phyloP scores from a whole-genome alignment of 2,888 invertebrate species.

The Cryptocheilus praepositus region DNA sequence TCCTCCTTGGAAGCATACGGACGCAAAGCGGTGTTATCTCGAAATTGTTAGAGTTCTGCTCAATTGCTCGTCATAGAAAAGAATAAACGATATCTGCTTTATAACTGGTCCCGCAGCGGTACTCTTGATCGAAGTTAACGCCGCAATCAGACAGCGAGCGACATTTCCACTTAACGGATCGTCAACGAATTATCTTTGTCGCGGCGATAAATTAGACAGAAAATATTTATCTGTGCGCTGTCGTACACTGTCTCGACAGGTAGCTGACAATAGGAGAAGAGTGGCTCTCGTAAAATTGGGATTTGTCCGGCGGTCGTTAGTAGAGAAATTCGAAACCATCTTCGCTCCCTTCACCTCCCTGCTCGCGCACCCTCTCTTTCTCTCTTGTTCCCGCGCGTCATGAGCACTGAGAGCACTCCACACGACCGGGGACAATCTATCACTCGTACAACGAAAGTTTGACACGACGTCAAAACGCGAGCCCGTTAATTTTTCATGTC shows the following conservation, averaged over 20 bases:
- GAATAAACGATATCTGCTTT: background rate
- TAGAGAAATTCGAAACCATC: constrained; percentile 44
- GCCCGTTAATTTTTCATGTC: constrained; percentile 70
- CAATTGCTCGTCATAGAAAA: background rate
- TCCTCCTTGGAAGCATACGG: constrained; percentile 17
- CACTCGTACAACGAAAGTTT: constrained; percentile 67
- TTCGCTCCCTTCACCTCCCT: constrained; percentile 16
- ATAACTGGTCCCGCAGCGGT: too few relatives aligned
- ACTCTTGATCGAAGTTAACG: too few relatives aligned
- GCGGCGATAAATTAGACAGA: constrained; percentile 38
- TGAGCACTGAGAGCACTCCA: constrained; percentile 41
- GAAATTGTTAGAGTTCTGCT: background rate
- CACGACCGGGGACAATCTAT: constrained; percentile 60
- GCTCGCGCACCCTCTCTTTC: constrained; percentile 11
- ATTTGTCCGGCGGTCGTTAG: constrained; percentile 47
- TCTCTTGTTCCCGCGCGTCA: constrained; percentile 23
- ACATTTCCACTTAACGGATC: too few relatives aligned
- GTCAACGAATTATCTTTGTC: constrained; percentile 5
- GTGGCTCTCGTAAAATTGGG: constrained; percentile 51
- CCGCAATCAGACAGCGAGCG: too few relatives aligned
- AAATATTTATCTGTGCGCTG: constrained; percentile 28
- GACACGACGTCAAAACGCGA: constrained; percentile 66
- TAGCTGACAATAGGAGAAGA: constrained; percentile 32
- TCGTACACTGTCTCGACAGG: constrained; percentile 22
- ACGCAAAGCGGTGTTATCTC: background rate